These are phyloP conservation scores for Aphis gossypii DNA, from an alignment of 1,140 invertebrate genomes.

Conservation along the genomic window DNA sequence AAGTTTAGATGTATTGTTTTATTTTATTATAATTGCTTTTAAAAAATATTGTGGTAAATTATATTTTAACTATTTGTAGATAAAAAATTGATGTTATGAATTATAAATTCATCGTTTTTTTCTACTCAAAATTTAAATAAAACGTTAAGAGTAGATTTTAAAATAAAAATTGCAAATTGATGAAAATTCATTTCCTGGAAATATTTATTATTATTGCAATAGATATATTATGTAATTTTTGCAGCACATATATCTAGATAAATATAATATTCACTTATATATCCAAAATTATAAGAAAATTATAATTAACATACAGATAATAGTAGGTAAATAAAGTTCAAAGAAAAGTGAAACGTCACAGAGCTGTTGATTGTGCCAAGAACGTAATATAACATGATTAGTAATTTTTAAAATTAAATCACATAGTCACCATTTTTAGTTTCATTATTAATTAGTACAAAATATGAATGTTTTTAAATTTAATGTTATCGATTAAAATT, in stretches of 20 bases:
- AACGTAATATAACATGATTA: neutral
- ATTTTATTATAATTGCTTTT: no score
- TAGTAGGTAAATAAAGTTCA: neutral
- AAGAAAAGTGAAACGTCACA: neutral
- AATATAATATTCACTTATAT: neutral
- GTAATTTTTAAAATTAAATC: conserved; percentile 24
- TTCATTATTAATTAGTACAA: neutral
- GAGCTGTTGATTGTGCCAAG: neutral
- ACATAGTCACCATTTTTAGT: neutral
- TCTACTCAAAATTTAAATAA: neutral
- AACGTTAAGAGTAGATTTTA: neutral
- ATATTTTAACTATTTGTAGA: no score
- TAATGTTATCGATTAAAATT: neutral
- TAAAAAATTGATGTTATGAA: neutral
- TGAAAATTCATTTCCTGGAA: neutral
- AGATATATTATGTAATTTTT: neutral
- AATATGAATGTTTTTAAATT: neutral
- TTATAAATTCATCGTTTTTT: neutral
- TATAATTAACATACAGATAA: neutral
- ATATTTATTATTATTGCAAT: neutral
- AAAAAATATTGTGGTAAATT: no score
- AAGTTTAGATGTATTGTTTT: neutral
- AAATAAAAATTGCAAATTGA: neutral
- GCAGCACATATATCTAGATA: neutral
- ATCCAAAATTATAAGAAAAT: neutral